Evolutionary conservation across 2,113 vertebrate species (phyloP).

Genomic region (Vidua macroura): DNA sequence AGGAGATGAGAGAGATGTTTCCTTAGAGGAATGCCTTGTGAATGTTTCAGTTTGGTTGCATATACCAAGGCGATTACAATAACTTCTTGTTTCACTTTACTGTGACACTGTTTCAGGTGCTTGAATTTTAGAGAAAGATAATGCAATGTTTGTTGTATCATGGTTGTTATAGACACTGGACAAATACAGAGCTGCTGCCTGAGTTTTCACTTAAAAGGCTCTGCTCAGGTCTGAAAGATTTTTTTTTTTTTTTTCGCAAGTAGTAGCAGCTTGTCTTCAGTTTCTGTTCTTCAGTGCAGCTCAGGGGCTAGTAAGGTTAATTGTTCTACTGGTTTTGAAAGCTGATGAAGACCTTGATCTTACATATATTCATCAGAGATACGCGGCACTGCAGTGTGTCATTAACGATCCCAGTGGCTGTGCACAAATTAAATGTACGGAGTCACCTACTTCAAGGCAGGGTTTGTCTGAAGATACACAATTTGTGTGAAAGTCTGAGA

Average conservation of each 20-base stretch:
- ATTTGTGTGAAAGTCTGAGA: background rate
- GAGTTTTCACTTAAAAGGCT: background rate
- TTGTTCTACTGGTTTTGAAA: background rate
- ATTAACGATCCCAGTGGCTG: background rate
- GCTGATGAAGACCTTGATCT: constrained; percentile 5
- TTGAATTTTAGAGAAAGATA: background rate
- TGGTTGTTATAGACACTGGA: background rate
- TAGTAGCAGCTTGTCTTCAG: background rate
- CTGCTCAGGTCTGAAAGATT: background rate
- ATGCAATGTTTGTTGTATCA: background rate
- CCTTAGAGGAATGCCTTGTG: background rate
- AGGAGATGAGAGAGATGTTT: background rate
- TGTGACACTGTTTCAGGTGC: background rate
- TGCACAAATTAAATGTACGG: background rate
- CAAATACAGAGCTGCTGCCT: background rate
- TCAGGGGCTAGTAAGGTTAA: constrained; percentile 26
- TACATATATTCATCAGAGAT: background rate
- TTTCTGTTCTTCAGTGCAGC: constrained; percentile 8
- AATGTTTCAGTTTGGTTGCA: background rate
- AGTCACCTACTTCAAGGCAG: background rate
- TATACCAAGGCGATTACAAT: background rate
- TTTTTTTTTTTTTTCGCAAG: background rate
- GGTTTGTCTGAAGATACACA: background rate
- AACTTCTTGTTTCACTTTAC: background rate
- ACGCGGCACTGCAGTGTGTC: rapidly evolving